phyloP scores from a whole-genome alignment of 2,113 vertebrate species.

The Saccopteryx bilineata region DNA sequence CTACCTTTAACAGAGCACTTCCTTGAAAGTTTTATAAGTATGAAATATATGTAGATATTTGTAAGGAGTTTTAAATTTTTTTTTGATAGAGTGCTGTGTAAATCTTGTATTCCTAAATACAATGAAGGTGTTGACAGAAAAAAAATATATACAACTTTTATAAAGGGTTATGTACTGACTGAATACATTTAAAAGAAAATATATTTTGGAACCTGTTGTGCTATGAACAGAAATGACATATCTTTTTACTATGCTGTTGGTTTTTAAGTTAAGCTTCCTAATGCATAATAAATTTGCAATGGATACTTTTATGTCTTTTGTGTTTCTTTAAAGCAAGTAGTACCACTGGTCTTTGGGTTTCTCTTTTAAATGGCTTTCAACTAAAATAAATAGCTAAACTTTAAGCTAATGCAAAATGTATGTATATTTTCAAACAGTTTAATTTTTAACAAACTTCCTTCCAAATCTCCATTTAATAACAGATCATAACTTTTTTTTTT shows the following conservation, averaged over 20 bases:
- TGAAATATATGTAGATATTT: conserved; percentile 89
- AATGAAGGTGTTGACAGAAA: conserved; percentile 85
- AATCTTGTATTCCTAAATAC: conserved; percentile 91
- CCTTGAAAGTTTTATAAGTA: conserved; percentile 90
- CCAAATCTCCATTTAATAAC: conserved; percentile 17
- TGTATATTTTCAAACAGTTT: neutral
- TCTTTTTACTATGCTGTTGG: conserved; percentile 88
- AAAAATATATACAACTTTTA: conserved; percentile 88
- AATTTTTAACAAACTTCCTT: conserved; percentile 37
- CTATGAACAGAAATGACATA: conserved; percentile 84
- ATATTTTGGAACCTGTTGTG: conserved; percentile 90
- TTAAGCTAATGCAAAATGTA: conserved; percentile 23
- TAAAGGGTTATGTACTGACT: conserved; percentile 89
- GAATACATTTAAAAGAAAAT: conserved; percentile 87
- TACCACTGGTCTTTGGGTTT: conserved; percentile 58
- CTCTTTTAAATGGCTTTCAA: conserved; percentile 10
- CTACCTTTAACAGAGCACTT: conserved; percentile 83
- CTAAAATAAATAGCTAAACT: conserved; percentile 40
- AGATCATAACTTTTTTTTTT: neutral
- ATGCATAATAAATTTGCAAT: conserved; percentile 89
- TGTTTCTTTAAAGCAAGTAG: conserved; percentile 70
- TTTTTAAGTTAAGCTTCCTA: conserved; percentile 90
- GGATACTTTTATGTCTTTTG: conserved; percentile 77
- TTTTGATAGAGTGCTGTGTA: conserved; percentile 87
- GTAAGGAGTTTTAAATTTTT: conserved; percentile 85